These are phyloP conservation scores for Hypomecis punctinalis DNA, from an alignment of 2,888 invertebrate species.

Conservation along the genomic window DNA sequence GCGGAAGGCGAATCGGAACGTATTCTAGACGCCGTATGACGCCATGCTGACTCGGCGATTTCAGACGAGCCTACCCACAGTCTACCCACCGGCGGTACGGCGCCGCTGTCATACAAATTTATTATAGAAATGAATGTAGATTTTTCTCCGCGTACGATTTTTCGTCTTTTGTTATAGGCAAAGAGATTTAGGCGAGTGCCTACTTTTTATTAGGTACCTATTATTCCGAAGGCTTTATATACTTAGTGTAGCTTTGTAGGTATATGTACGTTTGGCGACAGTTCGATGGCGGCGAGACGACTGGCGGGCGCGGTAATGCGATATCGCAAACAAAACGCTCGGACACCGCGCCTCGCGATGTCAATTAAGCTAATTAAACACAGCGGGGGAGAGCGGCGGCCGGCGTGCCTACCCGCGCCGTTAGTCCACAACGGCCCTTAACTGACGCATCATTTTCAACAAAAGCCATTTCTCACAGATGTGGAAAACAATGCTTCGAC, in stretches of 20 bases:
- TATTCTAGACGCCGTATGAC: slow-evolving; percentile 69
- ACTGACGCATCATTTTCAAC: slow-evolving; percentile 76
- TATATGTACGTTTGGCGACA: slow-evolving; percentile 18
- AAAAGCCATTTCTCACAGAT: slow-evolving; percentile 69
- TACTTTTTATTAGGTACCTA: too few relatives aligned
- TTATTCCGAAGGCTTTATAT: neutral
- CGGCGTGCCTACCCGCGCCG: slow-evolving; percentile 50
- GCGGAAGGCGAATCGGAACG: slow-evolving; percentile 66
- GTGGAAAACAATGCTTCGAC: slow-evolving; percentile 60
- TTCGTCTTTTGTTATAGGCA: slow-evolving; percentile 16
- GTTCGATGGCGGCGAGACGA: slow-evolving; percentile 52
- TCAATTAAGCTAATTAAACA: slow-evolving; percentile 85
- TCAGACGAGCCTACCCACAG: slow-evolving; percentile 52
- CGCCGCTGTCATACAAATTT: slow-evolving; percentile 52
- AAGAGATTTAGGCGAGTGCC: slow-evolving; percentile 3
- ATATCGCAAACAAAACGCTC: slow-evolving; percentile 83
- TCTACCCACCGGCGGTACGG: slow-evolving; percentile 46
- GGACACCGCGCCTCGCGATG: slow-evolving; percentile 83
- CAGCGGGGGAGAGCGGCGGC: slow-evolving; percentile 69
- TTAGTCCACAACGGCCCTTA: slow-evolving; percentile 64
- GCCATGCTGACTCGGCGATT: slow-evolving; percentile 68
- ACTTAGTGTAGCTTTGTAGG: neutral
- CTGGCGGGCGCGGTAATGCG: slow-evolving; percentile 68
- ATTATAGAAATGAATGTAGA: slow-evolving; percentile 42
- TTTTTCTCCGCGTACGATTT: slow-evolving; percentile 19